A percentile compares a stretch with the other conserved stretches of the same genome.
phyloP scores from a whole-genome alignment of 1,140 invertebrate species.

The Adelges cooleyi region DNA sequence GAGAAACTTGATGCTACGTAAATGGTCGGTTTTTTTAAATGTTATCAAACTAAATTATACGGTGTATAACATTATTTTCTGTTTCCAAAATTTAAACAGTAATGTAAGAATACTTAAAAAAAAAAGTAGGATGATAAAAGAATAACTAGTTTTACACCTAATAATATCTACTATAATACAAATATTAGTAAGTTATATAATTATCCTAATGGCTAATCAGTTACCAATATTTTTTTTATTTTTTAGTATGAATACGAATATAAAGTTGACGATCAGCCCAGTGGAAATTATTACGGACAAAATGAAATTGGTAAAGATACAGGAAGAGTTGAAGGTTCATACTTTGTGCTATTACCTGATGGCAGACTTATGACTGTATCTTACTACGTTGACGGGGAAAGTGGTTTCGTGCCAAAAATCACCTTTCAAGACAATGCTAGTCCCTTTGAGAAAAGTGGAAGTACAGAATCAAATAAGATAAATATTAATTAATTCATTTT shows the following conservation, averaged over 20 bases:
- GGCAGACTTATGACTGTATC: conserved; percentile 47
- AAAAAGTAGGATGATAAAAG: too few relatives aligned
- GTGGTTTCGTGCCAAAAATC: conserved; percentile 55
- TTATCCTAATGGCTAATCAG: too few relatives aligned
- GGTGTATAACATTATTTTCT: too few relatives aligned
- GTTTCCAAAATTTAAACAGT: too few relatives aligned
- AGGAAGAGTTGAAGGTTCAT: conserved; percentile 42
- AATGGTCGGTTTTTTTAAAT: too few relatives aligned
- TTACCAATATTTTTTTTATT: too few relatives aligned
- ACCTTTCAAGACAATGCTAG: conserved; percentile 46
- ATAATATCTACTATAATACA: too few relatives aligned
- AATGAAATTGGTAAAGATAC: conserved; percentile 49
- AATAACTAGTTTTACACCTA: too few relatives aligned
- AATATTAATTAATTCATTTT: not conserved
- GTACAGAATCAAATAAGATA: not conserved
- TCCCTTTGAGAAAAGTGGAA: conserved; percentile 38
- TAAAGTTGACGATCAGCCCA: conserved; percentile 55
- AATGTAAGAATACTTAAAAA: too few relatives aligned
- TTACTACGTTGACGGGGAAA: conserved; percentile 53
- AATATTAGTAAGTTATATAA: too few relatives aligned
- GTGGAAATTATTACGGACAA: conserved; percentile 50
- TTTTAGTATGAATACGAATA: conserved; percentile 57
- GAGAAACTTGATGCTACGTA: too few relatives aligned
- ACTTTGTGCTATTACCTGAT: conserved; percentile 34
- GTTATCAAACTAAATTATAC: too few relatives aligned